Conservation (phyloP, 2,113 vertebrate genomes). For the Poeciliopsis retropinna region DNA sequence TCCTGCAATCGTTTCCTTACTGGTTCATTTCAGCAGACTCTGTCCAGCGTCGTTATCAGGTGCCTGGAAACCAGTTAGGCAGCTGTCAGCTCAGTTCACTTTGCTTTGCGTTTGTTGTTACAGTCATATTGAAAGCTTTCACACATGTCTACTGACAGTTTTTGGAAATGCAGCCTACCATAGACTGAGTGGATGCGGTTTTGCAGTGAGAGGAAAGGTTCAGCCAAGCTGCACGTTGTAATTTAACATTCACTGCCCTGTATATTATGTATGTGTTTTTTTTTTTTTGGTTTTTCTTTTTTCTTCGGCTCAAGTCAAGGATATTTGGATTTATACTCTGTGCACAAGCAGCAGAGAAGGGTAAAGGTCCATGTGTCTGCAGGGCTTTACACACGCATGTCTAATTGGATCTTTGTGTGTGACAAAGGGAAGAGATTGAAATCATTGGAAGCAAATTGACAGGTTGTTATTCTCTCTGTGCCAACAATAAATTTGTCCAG, state of each 20-base stretch:
- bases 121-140: constrained; percentile 13
- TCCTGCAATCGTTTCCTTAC: not conserved
- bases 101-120: constrained; percentile 19
- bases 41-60: not conserved
- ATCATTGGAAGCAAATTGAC: constrained; percentile 45
- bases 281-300: too few relatives aligned
- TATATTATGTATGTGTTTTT: constrained; percentile 1
- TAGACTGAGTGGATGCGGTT: constrained; percentile 13
- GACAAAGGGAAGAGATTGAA: constrained; percentile 4
- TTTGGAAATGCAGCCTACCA: not conserved
- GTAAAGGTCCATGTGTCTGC: not conserved
- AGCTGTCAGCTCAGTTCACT: constrained; percentile 23
- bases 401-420: not conserved
- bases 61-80: constrained; percentile 1
- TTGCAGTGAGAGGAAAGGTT: constrained; percentile 12
- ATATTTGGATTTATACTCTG: not conserved
- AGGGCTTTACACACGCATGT: not conserved
- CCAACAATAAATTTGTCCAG: constrained; percentile 50
- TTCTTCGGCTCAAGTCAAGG: not conserved
- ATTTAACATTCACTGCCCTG: constrained; percentile 13
- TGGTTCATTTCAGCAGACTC: not conserved
- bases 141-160: constrained; percentile 16
- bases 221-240: constrained; percentile 6
- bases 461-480: constrained; percentile 51
- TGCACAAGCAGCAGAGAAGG: not conserved